Percentiles rank a stretch among this genome's conserved stretches.
Conservation (phyloP, 2,797 vertebrate species). For the Tachyglossus aculeatus region DNA sequence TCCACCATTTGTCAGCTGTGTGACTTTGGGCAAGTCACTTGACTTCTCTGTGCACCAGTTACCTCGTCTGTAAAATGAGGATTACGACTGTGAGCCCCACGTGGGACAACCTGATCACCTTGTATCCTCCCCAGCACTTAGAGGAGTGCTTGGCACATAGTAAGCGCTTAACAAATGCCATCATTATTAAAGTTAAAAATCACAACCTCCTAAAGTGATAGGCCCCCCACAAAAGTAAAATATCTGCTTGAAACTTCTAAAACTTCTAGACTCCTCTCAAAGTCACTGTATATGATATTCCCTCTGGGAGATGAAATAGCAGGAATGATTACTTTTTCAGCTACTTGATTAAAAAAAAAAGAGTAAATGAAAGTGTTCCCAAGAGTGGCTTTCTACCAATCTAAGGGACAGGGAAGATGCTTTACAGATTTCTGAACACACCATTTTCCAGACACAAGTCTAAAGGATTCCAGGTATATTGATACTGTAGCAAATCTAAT, state of each 20-base stretch:
- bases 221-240: neutral
- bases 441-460: neutral
- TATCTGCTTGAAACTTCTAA: neutral
- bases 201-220: neutral
- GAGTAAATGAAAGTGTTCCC: constrained; percentile 30
- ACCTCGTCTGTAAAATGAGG: too few relatives aligned
- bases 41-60: too few relatives aligned
- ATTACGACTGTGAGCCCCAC: too few relatives aligned
- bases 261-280: constrained; percentile 22
- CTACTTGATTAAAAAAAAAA: constrained; percentile 33
- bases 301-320: neutral
- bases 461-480: neutral
- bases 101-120: too few relatives aligned
- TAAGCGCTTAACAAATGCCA: too few relatives aligned
- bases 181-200: too few relatives aligned
- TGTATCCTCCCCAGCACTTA: too few relatives aligned
- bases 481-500: constrained; percentile 1
- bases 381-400: neutral
- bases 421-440: constrained; percentile 1
- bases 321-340: neutral
- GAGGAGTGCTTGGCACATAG: too few relatives aligned
- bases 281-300: neutral
- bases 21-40: too few relatives aligned
- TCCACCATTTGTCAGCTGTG: too few relatives aligned
- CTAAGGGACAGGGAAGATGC: neutral